Base-by-base conservation (phyloP, 2,888 invertebrate genomes). In the Caradrina clavipalpis region DNA sequence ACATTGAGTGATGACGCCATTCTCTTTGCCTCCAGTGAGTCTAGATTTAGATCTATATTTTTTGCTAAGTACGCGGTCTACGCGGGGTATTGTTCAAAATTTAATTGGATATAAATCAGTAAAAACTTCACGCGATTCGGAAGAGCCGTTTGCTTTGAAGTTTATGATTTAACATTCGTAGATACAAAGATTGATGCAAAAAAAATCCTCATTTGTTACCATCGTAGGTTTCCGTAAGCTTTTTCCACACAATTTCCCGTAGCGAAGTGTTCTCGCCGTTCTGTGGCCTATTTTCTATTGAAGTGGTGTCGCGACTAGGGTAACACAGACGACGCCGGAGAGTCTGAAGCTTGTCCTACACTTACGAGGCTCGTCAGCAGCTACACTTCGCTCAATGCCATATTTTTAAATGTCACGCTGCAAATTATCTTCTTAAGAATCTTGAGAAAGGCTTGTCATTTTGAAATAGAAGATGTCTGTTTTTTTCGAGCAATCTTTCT, bases 211-310 rank as follows among this genome's bases (percentile, higher is more conserved):
- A 58, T 78, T 64, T 78, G 79, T 81, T 78, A 81, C 57, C 62
- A 74, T 80, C 79, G 76, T 65, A 65, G 49, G 64, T 82, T 86
- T 85, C 81, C 80, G 74, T 73, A 65, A 81, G 79, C 75, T 86
- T 87, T 83, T 90, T 87, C 89, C 87, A 85, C 85, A 86, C 89
- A 89, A 93, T 93, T 93, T 92, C 90, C 89, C 87, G 84, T 84
- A 78, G 80, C 76, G 79, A 87, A 87, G 81, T 87, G 86, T 88
- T 88, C 86, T 82, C 81, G 82, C 84, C 81, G 83, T 79, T 86
- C 83, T 78, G 86, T 91, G 94, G 85, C 93, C 94, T 91, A 94
- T 93, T 92, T 95, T 90, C 89, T 86, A 88, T 89, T 91, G 87
- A 87, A 89, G 90, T 85, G 88, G 72, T 85, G 87, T 87, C 87